A percentile compares a stretch with the other conserved stretches of the same genome.
Evolutionary conservation across 2,797 vertebrate genomes (phyloP).

Genomic region (Sebastolobus altivelis): DNA sequence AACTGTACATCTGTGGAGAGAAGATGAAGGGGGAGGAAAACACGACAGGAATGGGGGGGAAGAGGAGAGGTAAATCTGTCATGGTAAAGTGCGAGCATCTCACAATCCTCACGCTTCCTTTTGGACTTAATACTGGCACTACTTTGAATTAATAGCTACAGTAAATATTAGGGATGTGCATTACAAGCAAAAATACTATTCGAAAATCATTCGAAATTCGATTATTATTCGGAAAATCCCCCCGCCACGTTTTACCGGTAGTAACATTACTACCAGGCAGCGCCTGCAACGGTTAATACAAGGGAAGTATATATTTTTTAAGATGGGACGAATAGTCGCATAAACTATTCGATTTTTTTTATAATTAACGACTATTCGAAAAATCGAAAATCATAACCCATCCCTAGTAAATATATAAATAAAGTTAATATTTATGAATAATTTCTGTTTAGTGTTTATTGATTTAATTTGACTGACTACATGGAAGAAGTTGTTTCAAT

Average conservation of each 20-base stretch:
- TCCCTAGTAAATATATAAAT: background rate
- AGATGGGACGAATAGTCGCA: no score
- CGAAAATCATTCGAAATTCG: no score
- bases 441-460: background rate
- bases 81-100: conserved; percentile 1
- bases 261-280: no score
- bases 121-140: background rate
- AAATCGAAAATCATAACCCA: no score
- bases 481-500: background rate
- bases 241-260: no score
- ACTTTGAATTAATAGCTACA: background rate
- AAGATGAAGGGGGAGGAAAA: conserved; percentile 62
- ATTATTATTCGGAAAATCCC: no score
- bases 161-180: background rate
- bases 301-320: no score
- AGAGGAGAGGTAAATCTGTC: conserved; percentile 11
- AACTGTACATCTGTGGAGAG: conserved; percentile 84
- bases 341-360: no score
- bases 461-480: background rate
- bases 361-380: no score
- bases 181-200: no score
- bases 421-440: background rate
- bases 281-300: no score
- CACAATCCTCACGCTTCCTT: background rate
- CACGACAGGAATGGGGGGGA: conserved; percentile 23